Base-by-base conservation (phyloP, 2,113 vertebrate genomes). In the Caretta caretta region DNA sequence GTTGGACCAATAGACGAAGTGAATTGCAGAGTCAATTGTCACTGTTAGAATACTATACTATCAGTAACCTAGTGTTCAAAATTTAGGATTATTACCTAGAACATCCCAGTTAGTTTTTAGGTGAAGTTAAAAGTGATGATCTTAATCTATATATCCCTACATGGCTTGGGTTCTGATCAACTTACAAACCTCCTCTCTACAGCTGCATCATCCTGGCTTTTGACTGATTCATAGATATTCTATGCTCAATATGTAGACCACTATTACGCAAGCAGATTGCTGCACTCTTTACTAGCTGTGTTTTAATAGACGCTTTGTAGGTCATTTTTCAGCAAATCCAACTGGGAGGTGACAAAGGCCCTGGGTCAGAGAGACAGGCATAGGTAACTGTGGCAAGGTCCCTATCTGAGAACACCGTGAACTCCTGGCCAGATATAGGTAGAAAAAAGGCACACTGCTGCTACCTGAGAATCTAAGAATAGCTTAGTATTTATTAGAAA, bases 321-420 rank as follows among this genome's bases (percentile, higher is more conserved):
- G 69, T 20, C 19, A 20, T 75, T 75, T 75, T 75, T 75, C 17
- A 8, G 24, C 38, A 38, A 75, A 35, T 83, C 38, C 5, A 11
- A 13, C 12, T 82, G 17, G 42, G 11, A 94, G 5, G 2, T 78
- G 31, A 86, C 57, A 72, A 1, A 49, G 80, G 69, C 13, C 87
- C 48, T 92, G 0, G 0, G 0, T 87, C 87, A 89, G 29, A 92
- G 24, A 87, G 16, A 22, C 20, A 42, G 35, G 16, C 5, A 0
- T 17, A n/a, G 12, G 1, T 79, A 27, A 17, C 91, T 85, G 38
- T 62, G n/a, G 42, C 11, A 46, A 8, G 29, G 22, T 80, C 90
- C 11, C 3, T 75, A 27, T 3, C 20, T 83, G 25, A 92, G 83
- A 86, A 13, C 22, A 4, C 31, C 25, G 24, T 22, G 13, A 48